These are phyloP conservation scores for Chloroceryle inda DNA, from an alignment of 2,797 vertebrate genomes.

Conservation along the genomic window DNA sequence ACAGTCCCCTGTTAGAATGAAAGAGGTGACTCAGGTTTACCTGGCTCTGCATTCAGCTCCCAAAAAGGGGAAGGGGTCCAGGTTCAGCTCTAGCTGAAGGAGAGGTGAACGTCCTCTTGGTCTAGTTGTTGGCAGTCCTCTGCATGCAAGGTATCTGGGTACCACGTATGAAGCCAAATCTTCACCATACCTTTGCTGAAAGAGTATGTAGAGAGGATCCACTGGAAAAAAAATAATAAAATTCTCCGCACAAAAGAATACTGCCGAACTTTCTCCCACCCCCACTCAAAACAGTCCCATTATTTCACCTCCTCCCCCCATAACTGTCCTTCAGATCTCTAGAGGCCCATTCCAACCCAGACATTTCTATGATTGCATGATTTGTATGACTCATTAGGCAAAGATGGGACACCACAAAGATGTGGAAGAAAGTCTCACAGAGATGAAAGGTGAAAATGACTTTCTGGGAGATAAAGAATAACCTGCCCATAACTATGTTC, in stretches of 20 bases:
- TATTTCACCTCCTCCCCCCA: neutral
- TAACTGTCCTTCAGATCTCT: neutral
- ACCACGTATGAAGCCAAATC: rapidly evolving
- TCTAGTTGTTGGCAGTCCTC: neutral
- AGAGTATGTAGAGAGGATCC: neutral
- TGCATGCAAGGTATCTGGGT: neutral
- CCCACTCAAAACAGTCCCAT: neutral
- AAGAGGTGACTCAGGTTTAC: neutral
- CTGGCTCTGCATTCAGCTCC: neutral
- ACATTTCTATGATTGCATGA: no score
- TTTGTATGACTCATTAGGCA: neutral
- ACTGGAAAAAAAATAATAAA: neutral
- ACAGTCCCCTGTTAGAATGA: neutral
- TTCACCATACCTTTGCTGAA: neutral
- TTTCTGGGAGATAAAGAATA: neutral
- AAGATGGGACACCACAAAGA: neutral
- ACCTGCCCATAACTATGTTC: neutral
- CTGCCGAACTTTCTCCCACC: no score
- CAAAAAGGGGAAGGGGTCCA: neutral
- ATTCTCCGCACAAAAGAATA: neutral
- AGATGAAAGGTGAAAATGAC: neutral
- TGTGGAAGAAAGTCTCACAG: neutral
- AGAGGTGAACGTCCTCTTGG: neutral
- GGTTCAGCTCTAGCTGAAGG: neutral
- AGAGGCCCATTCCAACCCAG: no score